A percentile compares a stretch with the other conserved stretches of the same genome.
Conservation (phyloP, 2,888 invertebrate species). For the Deroplatys truncata region DNA sequence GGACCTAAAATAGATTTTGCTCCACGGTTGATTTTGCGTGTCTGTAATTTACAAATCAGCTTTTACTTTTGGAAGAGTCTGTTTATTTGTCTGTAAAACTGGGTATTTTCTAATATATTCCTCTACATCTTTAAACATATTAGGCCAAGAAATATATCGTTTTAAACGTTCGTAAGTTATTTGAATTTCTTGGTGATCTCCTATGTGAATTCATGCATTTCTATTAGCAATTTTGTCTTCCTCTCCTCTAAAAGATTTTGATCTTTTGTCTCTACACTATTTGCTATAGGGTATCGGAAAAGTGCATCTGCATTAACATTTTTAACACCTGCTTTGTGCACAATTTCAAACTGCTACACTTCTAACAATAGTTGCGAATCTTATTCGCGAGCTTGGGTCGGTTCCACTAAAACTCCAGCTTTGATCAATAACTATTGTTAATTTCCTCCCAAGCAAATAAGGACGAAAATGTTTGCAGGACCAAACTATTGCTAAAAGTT, state of each 20-base stretch:
- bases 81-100: too few species aligned
- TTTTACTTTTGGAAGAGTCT: not conserved
- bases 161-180: not conserved
- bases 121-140: too few species aligned
- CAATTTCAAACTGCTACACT: slow-evolving; percentile 36
- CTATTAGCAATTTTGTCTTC: not conserved
- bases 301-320: slow-evolving; percentile 32
- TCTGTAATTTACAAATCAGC: not conserved
- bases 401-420: not conserved
- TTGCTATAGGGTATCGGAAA: not conserved
- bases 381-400: not conserved
- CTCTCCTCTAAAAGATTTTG: not conserved
- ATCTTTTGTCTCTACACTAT: not conserved
- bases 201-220: not conserved
- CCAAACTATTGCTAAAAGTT: not conserved
- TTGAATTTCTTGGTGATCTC: not conserved
- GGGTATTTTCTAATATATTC: too few species aligned
- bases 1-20: not conserved
- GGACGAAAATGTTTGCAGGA: too few species aligned
- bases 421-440: not conserved
- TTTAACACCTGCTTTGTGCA: slow-evolving; percentile 33
- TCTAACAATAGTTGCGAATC: slow-evolving; percentile 26
- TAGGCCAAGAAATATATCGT: too few species aligned
- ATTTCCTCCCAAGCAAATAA: not conserved
- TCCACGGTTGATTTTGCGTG: not conserved